Conservation (phyloP, 2,888 invertebrate genomes). For the Folsomia manolachei region DNA sequence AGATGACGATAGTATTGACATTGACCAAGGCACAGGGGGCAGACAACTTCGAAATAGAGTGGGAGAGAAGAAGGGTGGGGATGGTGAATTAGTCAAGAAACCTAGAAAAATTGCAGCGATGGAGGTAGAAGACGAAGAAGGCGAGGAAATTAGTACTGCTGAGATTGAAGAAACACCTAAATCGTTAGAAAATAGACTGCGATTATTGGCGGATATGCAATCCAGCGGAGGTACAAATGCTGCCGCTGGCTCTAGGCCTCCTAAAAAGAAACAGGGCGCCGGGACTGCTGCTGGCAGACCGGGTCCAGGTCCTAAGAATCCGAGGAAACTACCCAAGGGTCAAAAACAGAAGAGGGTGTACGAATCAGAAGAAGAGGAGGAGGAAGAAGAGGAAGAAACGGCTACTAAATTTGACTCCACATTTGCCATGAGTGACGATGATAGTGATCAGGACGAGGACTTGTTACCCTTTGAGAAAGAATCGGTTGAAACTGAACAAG, state of each 20-base stretch:
- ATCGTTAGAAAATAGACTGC: constrained; percentile 34
- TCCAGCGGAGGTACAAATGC: background rate
- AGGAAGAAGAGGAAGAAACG: constrained; percentile 21
- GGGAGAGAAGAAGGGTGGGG: constrained; percentile 54
- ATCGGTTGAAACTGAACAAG: constrained; percentile 61
- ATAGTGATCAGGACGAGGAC: constrained; percentile 41
- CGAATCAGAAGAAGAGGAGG: constrained; percentile 22
- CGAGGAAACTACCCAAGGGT: constrained; percentile 52
- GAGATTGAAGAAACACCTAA: constrained; percentile 49
- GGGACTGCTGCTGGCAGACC: too few species aligned
- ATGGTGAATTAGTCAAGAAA: constrained; percentile 45
- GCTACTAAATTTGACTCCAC: constrained; percentile 3
- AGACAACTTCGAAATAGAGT: background rate
- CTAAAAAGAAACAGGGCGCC: too few species aligned
- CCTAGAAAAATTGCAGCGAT: background rate
- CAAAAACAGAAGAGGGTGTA: constrained; percentile 17
- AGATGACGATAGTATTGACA: too few species aligned
- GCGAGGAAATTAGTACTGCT: constrained; percentile 44
- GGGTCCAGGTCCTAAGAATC: too few species aligned
- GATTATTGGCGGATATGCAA: background rate
- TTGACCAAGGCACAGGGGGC: background rate
- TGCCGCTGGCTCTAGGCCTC: too few species aligned
- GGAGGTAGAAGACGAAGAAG: constrained; percentile 53
- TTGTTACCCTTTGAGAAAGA: constrained; percentile 74
- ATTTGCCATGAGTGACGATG: constrained; percentile 52